phyloP scores from a whole-genome alignment of 2,888 invertebrate species.

The Ischnura elegans region DNA sequence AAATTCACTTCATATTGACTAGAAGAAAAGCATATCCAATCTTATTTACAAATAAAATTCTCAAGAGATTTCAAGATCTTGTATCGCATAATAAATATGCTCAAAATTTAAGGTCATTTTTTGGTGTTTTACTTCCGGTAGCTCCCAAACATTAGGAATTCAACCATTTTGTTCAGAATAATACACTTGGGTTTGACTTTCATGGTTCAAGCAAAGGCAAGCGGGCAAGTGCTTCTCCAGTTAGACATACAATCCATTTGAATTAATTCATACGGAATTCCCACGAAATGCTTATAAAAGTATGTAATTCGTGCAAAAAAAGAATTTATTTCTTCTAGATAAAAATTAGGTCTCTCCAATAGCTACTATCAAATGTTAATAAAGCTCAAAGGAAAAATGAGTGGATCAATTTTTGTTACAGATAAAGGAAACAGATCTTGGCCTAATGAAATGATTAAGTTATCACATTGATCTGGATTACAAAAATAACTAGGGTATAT shows the following conservation, averaged over 20 bases:
- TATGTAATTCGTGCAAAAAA: constrained; percentile 27
- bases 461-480: neutral
- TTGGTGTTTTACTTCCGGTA: neutral
- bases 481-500: neutral
- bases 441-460: neutral
- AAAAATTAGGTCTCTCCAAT: neutral
- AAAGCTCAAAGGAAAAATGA: neutral
- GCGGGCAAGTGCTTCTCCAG: neutral
- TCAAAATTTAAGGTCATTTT: neutral
- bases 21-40: constrained; percentile 44
- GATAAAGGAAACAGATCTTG: neutral
- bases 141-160: neutral
- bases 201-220: constrained; percentile 20
- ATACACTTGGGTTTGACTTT: neutral
- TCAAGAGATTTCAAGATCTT: neutral
- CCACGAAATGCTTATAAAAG: neutral
- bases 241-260: neutral
- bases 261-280: neutral
- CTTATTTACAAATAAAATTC: constrained; percentile 32
- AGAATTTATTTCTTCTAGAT: neutral
- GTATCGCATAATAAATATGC: neutral
- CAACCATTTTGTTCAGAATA: neutral
- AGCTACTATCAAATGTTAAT: neutral
- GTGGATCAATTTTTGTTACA: neutral
- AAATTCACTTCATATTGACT: constrained; percentile 34